Percentiles rank a stretch among this genome's conserved stretches.
Evolutionary conservation across 1,140 invertebrate species (phyloP).

Genomic region (Scylla paramamosain): DNA sequence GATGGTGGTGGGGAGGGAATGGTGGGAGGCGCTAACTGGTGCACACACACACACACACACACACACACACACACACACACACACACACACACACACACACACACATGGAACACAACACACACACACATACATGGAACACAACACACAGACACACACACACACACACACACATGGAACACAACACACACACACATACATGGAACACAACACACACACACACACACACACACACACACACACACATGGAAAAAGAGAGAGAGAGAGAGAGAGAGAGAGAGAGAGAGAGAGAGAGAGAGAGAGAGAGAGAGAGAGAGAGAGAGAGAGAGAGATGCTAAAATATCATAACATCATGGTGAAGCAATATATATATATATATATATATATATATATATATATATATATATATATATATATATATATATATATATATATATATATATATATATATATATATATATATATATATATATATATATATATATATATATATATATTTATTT

Average conservation of each 20-base stretch:
- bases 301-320: no score
- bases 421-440: neutral
- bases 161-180: neutral
- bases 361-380: no score
- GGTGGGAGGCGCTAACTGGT: no score
- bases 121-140: neutral
- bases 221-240: no score
- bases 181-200: neutral
- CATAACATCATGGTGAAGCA: no score
- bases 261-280: no score
- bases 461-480: neutral
- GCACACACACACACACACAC: neutral
- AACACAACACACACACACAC: neutral
- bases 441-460: neutral
- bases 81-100: neutral
- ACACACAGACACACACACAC: neutral
- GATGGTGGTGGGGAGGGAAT: neutral
- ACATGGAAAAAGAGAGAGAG: no score
- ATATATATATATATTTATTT: neutral
- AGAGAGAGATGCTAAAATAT: no score
- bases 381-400: no score
- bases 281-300: no score
- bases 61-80: neutral
- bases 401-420: no score
- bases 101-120: neutral